These are phyloP conservation scores for Tympanuchus pallidicinctus DNA, from an alignment of 2,113 vertebrate genomes.

Conservation along the genomic window DNA sequence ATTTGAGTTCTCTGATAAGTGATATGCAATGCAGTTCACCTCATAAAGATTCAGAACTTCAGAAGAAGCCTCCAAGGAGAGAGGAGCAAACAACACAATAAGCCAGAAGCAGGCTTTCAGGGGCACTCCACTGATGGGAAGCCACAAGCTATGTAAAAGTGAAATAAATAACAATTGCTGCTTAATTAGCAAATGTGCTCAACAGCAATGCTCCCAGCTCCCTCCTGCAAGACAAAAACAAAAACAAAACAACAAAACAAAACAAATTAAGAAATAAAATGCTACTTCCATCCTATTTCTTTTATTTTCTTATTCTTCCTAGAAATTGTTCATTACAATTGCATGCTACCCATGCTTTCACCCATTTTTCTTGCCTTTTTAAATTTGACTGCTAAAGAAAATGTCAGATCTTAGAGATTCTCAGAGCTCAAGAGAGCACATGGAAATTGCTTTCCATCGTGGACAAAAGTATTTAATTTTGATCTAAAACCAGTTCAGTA, in stretches of 20 bases:
- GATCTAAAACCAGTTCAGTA: background rate
- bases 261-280: background rate
- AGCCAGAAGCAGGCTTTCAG: background rate
- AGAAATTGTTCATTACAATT: background rate
- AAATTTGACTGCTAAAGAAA: background rate
- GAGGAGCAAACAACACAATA: background rate
- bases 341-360: background rate
- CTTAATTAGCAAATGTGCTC: background rate
- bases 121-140: background rate
- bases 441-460: background rate
- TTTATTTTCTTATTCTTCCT: background rate
- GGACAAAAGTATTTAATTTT: background rate
- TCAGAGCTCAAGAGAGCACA: background rate
- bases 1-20: background rate
- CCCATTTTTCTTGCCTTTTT: background rate
- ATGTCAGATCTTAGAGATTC: background rate
- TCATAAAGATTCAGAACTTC: background rate
- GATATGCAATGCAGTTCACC: background rate
- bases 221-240: background rate
- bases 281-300: background rate
- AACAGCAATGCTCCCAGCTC: background rate
- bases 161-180: rapidly evolving
- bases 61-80: background rate
- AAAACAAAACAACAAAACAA: background rate
- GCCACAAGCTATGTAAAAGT: background rate